Percentiles rank a stretch among this genome's conserved stretches.
Evolutionary conservation across 2,888 invertebrate species (phyloP).

Genomic region (Caenorhabditis panamensis): DNA sequence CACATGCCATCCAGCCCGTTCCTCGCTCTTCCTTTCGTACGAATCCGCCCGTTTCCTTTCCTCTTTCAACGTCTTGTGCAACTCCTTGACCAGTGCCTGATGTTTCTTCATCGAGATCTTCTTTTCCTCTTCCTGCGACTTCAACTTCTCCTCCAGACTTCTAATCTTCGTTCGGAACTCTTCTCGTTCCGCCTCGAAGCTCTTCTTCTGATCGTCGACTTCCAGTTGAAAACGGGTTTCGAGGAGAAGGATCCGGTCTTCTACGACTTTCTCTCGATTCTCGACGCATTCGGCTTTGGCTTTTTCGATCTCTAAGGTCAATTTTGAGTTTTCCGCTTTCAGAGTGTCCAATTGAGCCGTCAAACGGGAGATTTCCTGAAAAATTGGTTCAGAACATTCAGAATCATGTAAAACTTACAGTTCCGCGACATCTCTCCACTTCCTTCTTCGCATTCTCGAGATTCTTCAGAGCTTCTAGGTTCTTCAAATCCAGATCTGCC

Average conservation of each 20-base stretch:
- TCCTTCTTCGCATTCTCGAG: background rate
- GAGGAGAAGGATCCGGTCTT: conserved; percentile 49
- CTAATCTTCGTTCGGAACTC: conserved; percentile 10
- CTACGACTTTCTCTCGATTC: conserved; percentile 44
- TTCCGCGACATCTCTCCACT: background rate
- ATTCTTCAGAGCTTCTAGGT: too few relatives aligned
- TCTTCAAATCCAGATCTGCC: too few relatives aligned
- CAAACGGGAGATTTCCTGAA: background rate
- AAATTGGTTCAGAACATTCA: background rate
- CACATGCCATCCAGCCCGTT: conserved; percentile 66
- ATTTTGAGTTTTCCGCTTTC: conserved; percentile 5
- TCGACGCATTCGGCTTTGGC: background rate
- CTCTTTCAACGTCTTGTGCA: conserved; percentile 68
- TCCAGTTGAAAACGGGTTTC: conserved; percentile 58
- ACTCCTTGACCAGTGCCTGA: conserved; percentile 63
- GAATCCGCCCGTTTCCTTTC: conserved; percentile 67
- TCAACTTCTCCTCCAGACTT: conserved; percentile 44
- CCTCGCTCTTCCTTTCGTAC: conserved; percentile 66
- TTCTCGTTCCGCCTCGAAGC: conserved; percentile 44
- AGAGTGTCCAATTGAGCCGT: background rate
- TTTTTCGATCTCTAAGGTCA: background rate
- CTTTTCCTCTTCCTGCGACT: conserved; percentile 53
- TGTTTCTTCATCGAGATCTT: conserved; percentile 67
- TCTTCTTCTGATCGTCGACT: conserved; percentile 53
- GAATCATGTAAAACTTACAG: background rate